These are phyloP conservation scores for Panagrolaimus sp. DNA, from an alignment of 1,140 invertebrate genomes.

Conservation along the genomic window DNA sequence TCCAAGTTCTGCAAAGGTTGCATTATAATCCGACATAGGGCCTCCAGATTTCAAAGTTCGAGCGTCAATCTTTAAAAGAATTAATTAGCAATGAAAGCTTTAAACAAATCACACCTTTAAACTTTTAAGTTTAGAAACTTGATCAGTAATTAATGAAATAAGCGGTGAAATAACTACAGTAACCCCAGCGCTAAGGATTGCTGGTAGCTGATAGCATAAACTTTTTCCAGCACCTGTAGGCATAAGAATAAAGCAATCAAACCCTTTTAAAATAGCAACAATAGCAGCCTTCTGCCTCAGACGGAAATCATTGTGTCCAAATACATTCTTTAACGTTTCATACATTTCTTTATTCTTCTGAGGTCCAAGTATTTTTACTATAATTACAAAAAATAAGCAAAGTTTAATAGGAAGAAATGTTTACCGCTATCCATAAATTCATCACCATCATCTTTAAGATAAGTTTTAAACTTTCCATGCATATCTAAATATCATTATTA, in stretches of 20 bases:
- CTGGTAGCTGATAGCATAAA: constrained; percentile 84
- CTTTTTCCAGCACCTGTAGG: constrained; percentile 81
- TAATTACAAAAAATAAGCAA: too few relatives aligned
- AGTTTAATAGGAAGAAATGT: too few relatives aligned
- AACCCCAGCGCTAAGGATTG: constrained; percentile 68
- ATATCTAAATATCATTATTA: neutral
- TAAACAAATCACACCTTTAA: neutral
- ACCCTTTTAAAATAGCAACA: constrained; percentile 76
- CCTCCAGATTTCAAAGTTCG: too few relatives aligned
- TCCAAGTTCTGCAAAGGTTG: constrained; percentile 59
- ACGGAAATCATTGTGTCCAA: constrained; percentile 79
- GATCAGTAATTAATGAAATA: constrained; percentile 87
- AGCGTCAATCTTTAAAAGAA: too few relatives aligned
- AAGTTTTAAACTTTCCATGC: constrained; percentile 11
- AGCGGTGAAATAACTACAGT: constrained; percentile 84
- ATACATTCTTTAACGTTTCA: constrained; percentile 67
- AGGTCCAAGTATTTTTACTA: neutral
- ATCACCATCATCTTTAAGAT: constrained; percentile 9
- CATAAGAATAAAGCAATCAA: constrained; percentile 48
- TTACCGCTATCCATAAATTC: constrained; percentile 7
- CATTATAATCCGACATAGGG: too few relatives aligned
- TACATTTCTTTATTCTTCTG: constrained; percentile 11
- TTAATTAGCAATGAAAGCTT: too few relatives aligned
- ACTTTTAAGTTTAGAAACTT: constrained; percentile 69
- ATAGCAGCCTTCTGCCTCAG: constrained; percentile 87